These are phyloP conservation scores for Drosophila suboccidentalis DNA, from an alignment of 2,888 invertebrate genomes.

Conservation along the genomic window DNA sequence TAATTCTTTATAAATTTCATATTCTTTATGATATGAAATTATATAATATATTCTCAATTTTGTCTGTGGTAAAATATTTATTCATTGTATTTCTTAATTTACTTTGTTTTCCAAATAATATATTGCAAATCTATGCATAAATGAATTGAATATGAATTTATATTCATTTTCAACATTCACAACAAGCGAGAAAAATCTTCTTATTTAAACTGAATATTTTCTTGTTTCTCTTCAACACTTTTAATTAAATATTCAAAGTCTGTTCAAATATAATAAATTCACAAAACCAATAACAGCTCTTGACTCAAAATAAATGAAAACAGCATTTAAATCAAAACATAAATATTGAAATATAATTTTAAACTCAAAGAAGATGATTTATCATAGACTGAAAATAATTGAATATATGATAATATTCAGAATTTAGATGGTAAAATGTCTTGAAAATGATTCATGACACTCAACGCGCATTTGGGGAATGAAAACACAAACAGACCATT, in stretches of 20 bases:
- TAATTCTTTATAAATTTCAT: neutral
- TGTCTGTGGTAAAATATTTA: too few species aligned
- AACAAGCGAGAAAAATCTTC: too few species aligned
- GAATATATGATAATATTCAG: neutral
- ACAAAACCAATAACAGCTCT: neutral
- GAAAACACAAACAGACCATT: conserved; percentile 24
- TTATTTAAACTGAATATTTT: neutral
- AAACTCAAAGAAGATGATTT: neutral
- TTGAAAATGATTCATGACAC: conserved; percentile 1
- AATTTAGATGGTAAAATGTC: neutral
- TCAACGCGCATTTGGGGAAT: neutral
- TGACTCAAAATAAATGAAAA: neutral
- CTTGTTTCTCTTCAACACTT: neutral
- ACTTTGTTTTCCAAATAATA: neutral
- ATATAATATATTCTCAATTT: neutral
- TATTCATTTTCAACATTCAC: neutral
- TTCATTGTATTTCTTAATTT: too few species aligned
- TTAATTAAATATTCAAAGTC: neutral
- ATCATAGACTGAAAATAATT: neutral
- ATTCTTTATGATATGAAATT: neutral
- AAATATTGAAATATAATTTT: too few species aligned
- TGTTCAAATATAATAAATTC: neutral
- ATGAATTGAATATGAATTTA: neutral
- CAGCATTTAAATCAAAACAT: neutral
- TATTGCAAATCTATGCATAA: too few species aligned